A percentile compares a stretch with the other conserved stretches of the same genome.
Conservation (phyloP, 2,113 vertebrate genomes). For the Ornithorhynchus anatinus region DNA sequence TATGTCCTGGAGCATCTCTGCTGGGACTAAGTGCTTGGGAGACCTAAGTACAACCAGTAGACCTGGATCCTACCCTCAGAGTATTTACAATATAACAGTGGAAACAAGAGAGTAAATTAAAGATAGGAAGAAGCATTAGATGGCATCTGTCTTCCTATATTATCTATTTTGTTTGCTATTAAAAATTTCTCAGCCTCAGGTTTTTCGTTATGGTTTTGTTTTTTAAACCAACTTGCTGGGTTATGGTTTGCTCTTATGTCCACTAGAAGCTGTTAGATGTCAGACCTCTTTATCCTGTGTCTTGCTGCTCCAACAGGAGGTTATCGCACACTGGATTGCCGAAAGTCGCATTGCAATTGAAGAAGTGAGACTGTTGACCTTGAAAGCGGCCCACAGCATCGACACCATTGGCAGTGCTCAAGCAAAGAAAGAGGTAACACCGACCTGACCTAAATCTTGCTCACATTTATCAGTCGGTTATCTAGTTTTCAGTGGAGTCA, state of each 20-base stretch:
- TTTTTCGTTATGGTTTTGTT: neutral
- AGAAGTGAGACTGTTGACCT: conserved; percentile 84
- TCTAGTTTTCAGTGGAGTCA: too few relatives aligned
- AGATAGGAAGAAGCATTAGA: too few relatives aligned
- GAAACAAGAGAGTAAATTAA: too few relatives aligned
- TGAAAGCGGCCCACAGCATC: conserved; percentile 80
- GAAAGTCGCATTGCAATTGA: conserved; percentile 90
- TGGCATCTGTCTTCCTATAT: too few relatives aligned
- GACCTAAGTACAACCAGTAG: too few relatives aligned
- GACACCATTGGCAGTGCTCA: conserved; percentile 75
- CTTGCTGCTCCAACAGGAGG: conserved; percentile 76
- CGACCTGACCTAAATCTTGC: neutral
- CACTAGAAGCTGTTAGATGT: neutral
- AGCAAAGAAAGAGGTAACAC: conserved; percentile 85
- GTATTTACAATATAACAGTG: too few relatives aligned
- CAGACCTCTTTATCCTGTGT: neutral
- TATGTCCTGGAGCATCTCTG: too few relatives aligned
- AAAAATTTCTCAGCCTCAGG: neutral
- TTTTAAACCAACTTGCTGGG: accelerated
- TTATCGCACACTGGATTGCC: conserved; percentile 91
- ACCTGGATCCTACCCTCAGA: too few relatives aligned
- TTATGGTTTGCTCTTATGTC: neutral
- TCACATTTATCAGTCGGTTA: too few relatives aligned
- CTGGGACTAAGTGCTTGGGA: too few relatives aligned
- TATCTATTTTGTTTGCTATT: too few relatives aligned